Percentiles rank a stretch among this genome's conserved stretches.
Conservation (phyloP, 2,888 invertebrate species). For the Pseudococcus viburni region DNA sequence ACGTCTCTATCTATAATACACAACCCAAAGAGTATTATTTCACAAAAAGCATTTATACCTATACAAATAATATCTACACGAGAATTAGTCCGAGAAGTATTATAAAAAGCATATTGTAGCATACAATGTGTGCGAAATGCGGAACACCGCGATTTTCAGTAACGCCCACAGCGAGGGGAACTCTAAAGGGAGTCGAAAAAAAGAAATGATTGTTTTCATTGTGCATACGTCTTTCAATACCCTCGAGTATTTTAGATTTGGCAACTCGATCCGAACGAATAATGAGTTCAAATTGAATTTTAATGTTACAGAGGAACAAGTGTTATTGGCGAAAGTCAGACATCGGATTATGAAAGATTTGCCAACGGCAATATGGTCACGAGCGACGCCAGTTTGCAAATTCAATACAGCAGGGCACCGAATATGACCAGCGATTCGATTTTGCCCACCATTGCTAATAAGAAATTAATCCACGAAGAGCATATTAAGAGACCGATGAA, state of each 20-base stretch:
- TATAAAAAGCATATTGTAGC: not conserved
- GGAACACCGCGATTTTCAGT: slow-evolving; percentile 5
- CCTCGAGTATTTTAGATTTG: not conserved
- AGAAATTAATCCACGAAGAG: slow-evolving; percentile 63
- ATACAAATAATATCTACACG: not conserved
- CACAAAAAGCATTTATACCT: not conserved
- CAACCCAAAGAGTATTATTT: not conserved
- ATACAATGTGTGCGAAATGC: slow-evolving; percentile 22
- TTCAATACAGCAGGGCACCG: slow-evolving; percentile 60
- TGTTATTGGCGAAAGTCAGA: slow-evolving; percentile 51
- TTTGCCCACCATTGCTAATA: slow-evolving; percentile 48
- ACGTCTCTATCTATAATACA: not conserved
- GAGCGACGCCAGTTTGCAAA: slow-evolving; percentile 56
- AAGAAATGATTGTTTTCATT: not conserved
- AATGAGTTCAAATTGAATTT: not conserved
- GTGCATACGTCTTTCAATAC: not conserved
- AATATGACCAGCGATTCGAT: slow-evolving; percentile 61
- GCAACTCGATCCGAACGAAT: not conserved
- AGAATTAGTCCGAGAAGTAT: not conserved
- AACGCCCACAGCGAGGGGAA: slow-evolving; percentile 1
- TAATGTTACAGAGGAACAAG: slow-evolving; percentile 56
- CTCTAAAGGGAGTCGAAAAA: not conserved
- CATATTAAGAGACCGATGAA: slow-evolving; percentile 98
- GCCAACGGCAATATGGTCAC: slow-evolving; percentile 62
- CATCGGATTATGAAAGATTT: slow-evolving; percentile 63